Evolutionary conservation across 2,113 vertebrate genomes (phyloP).

Genomic region (Xiphophorus maculatus): DNA sequence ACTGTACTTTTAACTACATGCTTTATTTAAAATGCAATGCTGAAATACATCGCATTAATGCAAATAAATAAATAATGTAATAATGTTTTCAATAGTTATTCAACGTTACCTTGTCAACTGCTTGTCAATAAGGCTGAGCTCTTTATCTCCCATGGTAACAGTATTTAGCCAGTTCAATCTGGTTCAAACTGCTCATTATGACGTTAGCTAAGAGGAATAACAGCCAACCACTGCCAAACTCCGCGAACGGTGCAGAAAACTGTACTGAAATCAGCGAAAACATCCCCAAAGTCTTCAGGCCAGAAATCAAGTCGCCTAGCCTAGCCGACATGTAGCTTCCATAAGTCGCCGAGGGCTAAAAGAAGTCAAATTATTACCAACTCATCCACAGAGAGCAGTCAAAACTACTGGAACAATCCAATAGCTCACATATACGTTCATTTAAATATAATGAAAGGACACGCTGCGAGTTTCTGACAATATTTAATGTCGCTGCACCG

Average conservation of each 20-base stretch:
- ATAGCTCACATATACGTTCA: neutral
- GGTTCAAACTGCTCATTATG: neutral
- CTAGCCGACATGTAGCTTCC: conserved; percentile 12
- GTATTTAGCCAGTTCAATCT: neutral
- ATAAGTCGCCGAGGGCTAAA: neutral
- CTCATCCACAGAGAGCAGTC: neutral
- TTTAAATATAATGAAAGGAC: neutral
- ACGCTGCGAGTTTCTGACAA: neutral
- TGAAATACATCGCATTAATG: too few species aligned
- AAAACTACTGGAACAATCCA: neutral
- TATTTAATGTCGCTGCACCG: neutral
- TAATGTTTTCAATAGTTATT: too few species aligned
- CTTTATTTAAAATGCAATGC: too few species aligned
- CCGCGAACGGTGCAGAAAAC: neutral
- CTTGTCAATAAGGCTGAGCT: conserved; percentile 81
- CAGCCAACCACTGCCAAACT: neutral
- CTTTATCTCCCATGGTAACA: conserved; percentile 72
- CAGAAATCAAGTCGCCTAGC: conserved; percentile 12
- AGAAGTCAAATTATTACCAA: neutral
- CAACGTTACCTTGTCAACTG: conserved; percentile 78
- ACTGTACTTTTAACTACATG: too few species aligned
- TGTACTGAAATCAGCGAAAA: neutral
- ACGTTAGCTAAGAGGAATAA: neutral
- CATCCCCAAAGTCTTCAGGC: neutral
- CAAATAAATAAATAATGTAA: too few species aligned